Evolutionary conservation across 2,888 invertebrate species (phyloP).

Genomic region (Campoplex nolae): DNA sequence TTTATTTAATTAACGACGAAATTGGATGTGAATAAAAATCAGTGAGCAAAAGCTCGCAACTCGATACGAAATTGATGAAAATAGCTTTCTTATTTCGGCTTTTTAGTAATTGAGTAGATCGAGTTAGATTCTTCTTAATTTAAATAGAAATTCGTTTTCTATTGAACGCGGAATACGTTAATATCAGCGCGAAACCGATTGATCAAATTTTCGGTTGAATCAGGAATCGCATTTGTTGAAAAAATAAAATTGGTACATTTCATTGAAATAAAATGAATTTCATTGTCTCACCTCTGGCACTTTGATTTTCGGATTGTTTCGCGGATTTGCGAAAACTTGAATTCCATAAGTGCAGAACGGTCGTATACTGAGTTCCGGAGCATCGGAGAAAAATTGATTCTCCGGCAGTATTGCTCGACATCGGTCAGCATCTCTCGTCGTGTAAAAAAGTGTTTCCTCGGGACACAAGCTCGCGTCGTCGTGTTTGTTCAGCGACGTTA

Average conservation of each 20-base stretch:
- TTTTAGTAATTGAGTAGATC: too few relatives aligned
- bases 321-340: slow-evolving; percentile 79
- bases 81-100: too few relatives aligned
- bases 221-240: too few relatives aligned
- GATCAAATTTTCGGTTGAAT: too few relatives aligned
- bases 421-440: slow-evolving; percentile 69
- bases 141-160: background rate
- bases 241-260: too few relatives aligned
- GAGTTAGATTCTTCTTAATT: background rate
- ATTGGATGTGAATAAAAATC: background rate
- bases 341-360: slow-evolving; percentile 79
- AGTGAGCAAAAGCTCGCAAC: background rate
- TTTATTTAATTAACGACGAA: background rate
- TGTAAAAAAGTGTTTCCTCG: slow-evolving; percentile 76
- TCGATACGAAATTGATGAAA: background rate
- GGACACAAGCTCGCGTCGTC: slow-evolving; percentile 70
- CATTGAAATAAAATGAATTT: background rate
- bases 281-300: slow-evolving; percentile 58
- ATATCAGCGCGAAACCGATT: too few relatives aligned
- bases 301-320: slow-evolving; percentile 68
- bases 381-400: slow-evolving; percentile 71
- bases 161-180: too few relatives aligned
- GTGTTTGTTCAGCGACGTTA: slow-evolving; percentile 72
- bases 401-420: slow-evolving; percentile 75
- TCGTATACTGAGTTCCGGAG: slow-evolving; percentile 76